Conservation (phyloP, 2,888 invertebrate genomes). For the Trichacis sp. region DNA sequence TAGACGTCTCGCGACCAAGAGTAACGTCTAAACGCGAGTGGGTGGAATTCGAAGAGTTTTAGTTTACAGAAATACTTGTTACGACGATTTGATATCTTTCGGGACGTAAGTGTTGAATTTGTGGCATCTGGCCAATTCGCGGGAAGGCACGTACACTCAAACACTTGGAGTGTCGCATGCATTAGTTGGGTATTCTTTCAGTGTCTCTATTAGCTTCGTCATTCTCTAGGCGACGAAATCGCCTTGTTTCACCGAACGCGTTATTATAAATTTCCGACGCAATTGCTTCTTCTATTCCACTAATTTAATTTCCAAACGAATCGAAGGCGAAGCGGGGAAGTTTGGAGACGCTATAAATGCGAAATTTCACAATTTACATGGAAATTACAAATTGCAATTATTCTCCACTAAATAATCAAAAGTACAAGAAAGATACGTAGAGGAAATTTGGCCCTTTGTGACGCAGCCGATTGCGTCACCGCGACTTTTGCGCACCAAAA, state of each 20-base stretch:
- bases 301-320: no score
- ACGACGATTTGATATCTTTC: conserved; percentile 21
- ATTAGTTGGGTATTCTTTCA: conserved; percentile 34
- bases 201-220: conserved; percentile 39
- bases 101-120: conserved; percentile 29
- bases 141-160: conserved; percentile 29
- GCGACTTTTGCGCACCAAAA: conserved; percentile 26
- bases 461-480: conserved; percentile 33
- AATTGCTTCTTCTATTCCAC: no score
- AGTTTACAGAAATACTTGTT: conserved; percentile 11
- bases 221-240: conserved; percentile 27
- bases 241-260: conserved; percentile 18
- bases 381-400: not conserved
- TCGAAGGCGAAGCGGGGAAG: conserved; percentile 24
- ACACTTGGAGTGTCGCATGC: conserved; percentile 27
- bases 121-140: conserved; percentile 37
- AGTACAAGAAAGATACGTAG: not conserved
- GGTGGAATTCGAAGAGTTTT: conserved; percentile 1
- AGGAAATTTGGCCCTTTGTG: no score
- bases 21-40: no score
- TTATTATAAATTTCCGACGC: not conserved
- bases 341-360: conserved; percentile 19
- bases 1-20: no score
- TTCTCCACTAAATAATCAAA: not conserved
- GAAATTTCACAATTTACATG: conserved; percentile 11